Base-by-base conservation (phyloP, 2,888 invertebrate genomes). In the Helicoverpa assulta region DNA sequence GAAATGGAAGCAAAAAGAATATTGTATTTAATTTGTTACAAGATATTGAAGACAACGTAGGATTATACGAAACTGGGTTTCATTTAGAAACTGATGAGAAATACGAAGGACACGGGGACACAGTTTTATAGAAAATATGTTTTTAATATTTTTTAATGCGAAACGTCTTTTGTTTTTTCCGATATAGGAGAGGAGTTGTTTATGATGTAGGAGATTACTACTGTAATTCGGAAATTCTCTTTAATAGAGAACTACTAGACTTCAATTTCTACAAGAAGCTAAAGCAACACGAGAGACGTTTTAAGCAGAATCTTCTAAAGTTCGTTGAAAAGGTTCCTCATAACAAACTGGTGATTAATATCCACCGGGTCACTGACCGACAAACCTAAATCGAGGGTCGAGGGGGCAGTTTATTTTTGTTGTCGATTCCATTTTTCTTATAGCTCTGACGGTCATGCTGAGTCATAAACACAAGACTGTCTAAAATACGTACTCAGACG, bases 21-120 rank as follows among this genome's bases (percentile, higher is more conserved):
- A n/a, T 64, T 69, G 14, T 58, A 33, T 62, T 78, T 63, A 61
- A 76, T 73, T 78, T 64, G 21, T 14, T 52, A 66, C 21, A 21
- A 16, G 21, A 73, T 59, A 62, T 52, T 58, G 40, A 55, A 62
- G 40, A 37, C 14, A 57, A 65, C 58, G 6, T 21, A 37, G 47
- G 37, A 12, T 59, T 18, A 51, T 18, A 57, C 14, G 53, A 56
- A 57, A 12, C 18, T 16, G 21, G 29, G 60, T 57, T 50, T 52
- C 55, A 53, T 76, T 56, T 70, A 0, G 37, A 26, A 52, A 71
- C 29, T 40, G 50, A 52, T 37, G 3, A 21, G 18, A 33, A 21
- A 12, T 47, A 47, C 29, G 40, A n/a, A 19, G 21, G 12, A 18
- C 2, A 29, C 53, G 10, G 18, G 33, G 47, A n/a, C 40, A 40